Evolutionary conservation across 2,888 invertebrate species (phyloP).

Genomic region (Adineta ricciae): DNA sequence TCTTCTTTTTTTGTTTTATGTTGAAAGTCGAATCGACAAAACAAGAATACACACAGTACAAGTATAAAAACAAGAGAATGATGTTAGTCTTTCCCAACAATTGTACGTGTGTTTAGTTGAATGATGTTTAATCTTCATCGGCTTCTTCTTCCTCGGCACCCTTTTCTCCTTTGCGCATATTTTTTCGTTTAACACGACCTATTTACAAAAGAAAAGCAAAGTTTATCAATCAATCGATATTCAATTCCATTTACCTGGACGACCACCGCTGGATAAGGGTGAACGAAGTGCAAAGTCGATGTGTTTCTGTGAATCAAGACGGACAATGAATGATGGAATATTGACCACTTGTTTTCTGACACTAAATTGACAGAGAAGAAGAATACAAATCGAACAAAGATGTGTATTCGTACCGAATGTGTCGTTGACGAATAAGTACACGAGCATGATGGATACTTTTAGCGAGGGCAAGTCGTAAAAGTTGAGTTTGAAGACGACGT

Average conservation of each 20-base stretch:
- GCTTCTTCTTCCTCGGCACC: conserved; percentile 60
- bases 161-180: conserved; percentile 67
- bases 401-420: conserved; percentile 99
- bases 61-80: neutral
- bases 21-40: neutral
- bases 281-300: conserved; percentile 73
- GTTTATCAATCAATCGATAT: neutral
- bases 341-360: conserved; percentile 98
- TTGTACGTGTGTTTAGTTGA: neutral
- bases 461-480: conserved; percentile 90
- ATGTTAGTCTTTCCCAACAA: neutral
- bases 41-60: neutral
- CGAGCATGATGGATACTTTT: conserved; percentile 99
- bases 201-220: conserved; percentile 34
- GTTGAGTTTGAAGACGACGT: conserved; percentile 86
- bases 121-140: conserved; percentile 10
- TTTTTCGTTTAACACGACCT: conserved; percentile 99
- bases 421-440: conserved; percentile 92
- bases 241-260: conserved; percentile 56
- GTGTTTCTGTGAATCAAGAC: conserved; percentile 85
- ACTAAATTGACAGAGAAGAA: conserved; percentile 56
- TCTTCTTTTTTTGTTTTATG: neutral
- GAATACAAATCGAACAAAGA: no score
- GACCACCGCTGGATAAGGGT: conserved; percentile 76
- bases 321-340: conserved; percentile 90